phyloP scores from a whole-genome alignment of 2,113 vertebrate genomes.

The Clarias batrachus region DNA sequence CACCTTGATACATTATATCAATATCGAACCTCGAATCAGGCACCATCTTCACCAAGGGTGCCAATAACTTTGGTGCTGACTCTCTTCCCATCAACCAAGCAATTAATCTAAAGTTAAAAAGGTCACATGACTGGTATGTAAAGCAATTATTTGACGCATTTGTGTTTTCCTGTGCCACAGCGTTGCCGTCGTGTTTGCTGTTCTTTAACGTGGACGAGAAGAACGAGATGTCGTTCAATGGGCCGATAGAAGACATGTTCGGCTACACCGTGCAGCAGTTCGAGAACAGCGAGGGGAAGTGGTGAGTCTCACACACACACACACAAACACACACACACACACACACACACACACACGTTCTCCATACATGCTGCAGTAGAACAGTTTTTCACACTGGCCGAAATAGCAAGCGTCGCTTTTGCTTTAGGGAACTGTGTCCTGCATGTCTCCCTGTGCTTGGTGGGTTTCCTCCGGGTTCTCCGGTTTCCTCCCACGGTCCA shows the following conservation, averaged over 20 bases:
- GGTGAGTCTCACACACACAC: constrained; percentile 71
- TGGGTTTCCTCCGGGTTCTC: no score
- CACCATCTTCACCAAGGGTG: not conserved
- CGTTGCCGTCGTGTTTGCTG: constrained; percentile 66
- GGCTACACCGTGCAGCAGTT: constrained; percentile 97
- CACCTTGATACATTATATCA: not conserved
- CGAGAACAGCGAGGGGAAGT: constrained; percentile 95
- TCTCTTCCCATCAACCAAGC: not conserved
- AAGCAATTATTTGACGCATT: not conserved
- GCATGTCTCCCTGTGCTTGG: no score
- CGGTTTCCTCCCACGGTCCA: no score
- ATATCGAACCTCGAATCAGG: not conserved
- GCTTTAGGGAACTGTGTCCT: not conserved
- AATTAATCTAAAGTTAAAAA: not conserved
- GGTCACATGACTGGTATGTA: not conserved
- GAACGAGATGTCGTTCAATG: constrained; percentile 85
- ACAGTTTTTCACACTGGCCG: not conserved
- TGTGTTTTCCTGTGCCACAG: constrained; percentile 58
- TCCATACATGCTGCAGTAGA: not conserved
- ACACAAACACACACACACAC: not conserved
- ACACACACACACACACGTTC: no score
- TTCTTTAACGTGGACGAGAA: constrained; percentile 95
- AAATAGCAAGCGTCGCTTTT: not conserved
- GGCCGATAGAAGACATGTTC: constrained; percentile 92
- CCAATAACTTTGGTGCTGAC: not conserved